phyloP scores from a whole-genome alignment of 2,888 invertebrate species.

The Volucella inanis region DNA sequence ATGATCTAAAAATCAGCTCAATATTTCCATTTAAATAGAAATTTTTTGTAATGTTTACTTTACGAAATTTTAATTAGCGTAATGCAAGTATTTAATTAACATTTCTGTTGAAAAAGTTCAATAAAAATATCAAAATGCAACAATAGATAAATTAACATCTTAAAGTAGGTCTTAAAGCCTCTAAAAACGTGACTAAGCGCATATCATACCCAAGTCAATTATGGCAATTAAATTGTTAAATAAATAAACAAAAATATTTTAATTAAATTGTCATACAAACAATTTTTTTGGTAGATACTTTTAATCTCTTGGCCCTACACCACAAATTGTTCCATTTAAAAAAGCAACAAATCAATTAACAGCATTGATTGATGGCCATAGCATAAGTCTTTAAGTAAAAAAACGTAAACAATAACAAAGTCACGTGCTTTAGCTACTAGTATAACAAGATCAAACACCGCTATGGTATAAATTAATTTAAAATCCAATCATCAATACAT shows the following conservation, averaged over 20 bases:
- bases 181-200: background rate
- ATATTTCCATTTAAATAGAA: too few relatives aligned
- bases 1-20: too few relatives aligned
- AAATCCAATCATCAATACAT: too few relatives aligned
- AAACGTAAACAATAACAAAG: slow-evolving; percentile 58
- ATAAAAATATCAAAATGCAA: slow-evolving; percentile 6
- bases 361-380: slow-evolving; percentile 9
- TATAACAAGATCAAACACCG: background rate
- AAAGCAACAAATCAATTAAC: slow-evolving; percentile 49
- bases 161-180: background rate
- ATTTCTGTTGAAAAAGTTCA: background rate
- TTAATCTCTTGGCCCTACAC: slow-evolving; percentile 3
- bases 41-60: background rate
- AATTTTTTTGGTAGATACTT: slow-evolving; percentile 3
- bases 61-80: background rate
- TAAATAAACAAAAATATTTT: slow-evolving; percentile 1
- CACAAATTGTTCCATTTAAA: slow-evolving; percentile 6
- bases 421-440: slow-evolving; percentile 40
- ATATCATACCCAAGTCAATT: background rate
- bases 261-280: slow-evolving; percentile 22
- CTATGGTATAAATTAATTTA: too few relatives aligned
- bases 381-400: slow-evolving; percentile 1
- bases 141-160: slow-evolving; percentile 19
- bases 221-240: background rate
- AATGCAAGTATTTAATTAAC: slow-evolving; percentile 1